phyloP scores from a whole-genome alignment of 2,888 invertebrate genomes.

The Idaea aversata region DNA sequence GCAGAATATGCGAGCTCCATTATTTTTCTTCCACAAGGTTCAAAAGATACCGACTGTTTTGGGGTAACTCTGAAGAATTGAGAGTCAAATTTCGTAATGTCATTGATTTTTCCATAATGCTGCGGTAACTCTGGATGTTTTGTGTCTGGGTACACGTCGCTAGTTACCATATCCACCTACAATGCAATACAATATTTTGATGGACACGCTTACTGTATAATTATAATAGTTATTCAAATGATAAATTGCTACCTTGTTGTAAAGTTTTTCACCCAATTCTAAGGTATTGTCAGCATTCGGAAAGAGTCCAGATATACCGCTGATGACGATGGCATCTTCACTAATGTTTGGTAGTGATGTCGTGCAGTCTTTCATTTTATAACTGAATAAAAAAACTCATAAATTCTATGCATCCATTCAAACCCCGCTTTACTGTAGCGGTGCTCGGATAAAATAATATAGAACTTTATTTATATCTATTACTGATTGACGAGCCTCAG shows the following conservation, averaged over 20 bases:
- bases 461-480: too few relatives aligned
- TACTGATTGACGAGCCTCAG: too few relatives aligned
- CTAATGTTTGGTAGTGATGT: background rate
- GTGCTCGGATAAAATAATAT: too few relatives aligned
- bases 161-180: conserved; percentile 84
- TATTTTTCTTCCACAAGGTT: conserved; percentile 84
- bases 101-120: conserved; percentile 81
- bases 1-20: conserved; percentile 85
- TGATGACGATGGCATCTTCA: background rate
- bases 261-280: conserved; percentile 82
- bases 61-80: conserved; percentile 84
- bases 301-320: conserved; percentile 81
- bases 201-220: too few relatives aligned
- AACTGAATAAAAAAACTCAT: too few relatives aligned
- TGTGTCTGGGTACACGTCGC: conserved; percentile 78
- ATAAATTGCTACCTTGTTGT: conserved; percentile 66
- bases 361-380: background rate
- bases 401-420: too few relatives aligned
- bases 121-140: conserved; percentile 83
- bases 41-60: conserved; percentile 82
- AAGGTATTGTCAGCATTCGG: conserved; percentile 83
- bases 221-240: too few relatives aligned
- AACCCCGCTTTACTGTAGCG: too few relatives aligned
- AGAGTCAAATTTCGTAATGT: conserved; percentile 83
- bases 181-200: background rate